phyloP scores from a whole-genome alignment of 2,113 vertebrate genomes.

The Brachypteracias leptosomus region DNA sequence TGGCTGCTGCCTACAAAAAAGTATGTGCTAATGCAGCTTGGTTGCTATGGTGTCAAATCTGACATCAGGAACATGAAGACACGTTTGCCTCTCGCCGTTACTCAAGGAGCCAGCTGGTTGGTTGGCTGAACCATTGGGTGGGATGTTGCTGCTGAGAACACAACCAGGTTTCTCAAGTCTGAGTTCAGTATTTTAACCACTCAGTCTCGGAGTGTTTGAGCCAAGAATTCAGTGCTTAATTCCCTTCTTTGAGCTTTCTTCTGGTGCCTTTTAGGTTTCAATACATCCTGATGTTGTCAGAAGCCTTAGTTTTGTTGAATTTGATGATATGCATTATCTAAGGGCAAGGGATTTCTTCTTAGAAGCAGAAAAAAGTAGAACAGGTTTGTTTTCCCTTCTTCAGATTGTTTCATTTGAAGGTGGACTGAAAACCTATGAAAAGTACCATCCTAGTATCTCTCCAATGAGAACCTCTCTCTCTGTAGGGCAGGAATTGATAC shows the following conservation, averaged over 20 bases:
- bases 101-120: not conserved
- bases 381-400: not conserved
- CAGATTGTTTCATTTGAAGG: not conserved
- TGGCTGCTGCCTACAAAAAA: not conserved
- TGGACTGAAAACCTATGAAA: not conserved
- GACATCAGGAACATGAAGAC: not conserved
- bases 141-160: not conserved
- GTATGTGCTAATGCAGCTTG: not conserved
- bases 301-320: not conserved
- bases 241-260: not conserved
- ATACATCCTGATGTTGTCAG: not conserved
- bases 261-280: not conserved
- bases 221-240: not conserved
- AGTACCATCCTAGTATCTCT: not conserved
- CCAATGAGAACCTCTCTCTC: not conserved
- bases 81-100: not conserved
- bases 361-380: not conserved
- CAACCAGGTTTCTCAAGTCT: not conserved
- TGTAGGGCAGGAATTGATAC: not conserved
- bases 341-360: not conserved
- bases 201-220: not conserved
- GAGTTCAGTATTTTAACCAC: not conserved
- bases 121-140: not conserved
- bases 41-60: not conserved
- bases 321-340: not conserved